phyloP scores from a whole-genome alignment of 2,888 invertebrate genomes.

The Apodemia duryi region DNA sequence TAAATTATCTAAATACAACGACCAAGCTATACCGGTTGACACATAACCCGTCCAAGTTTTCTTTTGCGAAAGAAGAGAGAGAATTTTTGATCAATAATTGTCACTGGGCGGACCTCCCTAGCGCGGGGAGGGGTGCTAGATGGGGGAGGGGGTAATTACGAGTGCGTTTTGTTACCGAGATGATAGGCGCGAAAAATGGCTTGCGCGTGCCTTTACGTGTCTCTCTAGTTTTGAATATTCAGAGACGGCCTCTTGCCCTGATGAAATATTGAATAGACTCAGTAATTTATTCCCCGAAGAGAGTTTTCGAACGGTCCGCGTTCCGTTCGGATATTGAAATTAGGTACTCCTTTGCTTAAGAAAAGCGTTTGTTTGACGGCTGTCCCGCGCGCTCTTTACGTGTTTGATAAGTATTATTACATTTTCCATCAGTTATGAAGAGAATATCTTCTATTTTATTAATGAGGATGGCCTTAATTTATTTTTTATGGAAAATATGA shows the following conservation, averaged over 20 bases:
- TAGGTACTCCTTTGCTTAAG: slow-evolving; percentile 66
- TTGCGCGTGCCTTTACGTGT: slow-evolving; percentile 79
- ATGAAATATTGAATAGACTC: slow-evolving; percentile 78
- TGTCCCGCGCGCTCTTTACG: slow-evolving; percentile 42
- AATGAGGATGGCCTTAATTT: background rate
- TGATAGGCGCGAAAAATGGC: slow-evolving; percentile 80
- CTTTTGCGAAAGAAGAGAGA: slow-evolving; percentile 81
- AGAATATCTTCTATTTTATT: slow-evolving; percentile 14
- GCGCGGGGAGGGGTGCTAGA: slow-evolving; percentile 40
- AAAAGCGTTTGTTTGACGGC: slow-evolving; percentile 71
- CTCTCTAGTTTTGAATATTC: slow-evolving; percentile 79
- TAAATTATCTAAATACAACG: slow-evolving; percentile 69
- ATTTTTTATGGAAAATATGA: background rate
- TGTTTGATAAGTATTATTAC: slow-evolving; percentile 23
- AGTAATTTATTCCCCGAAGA: slow-evolving; percentile 76
- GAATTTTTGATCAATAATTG: slow-evolving; percentile 85
- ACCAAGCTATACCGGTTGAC: slow-evolving; percentile 69
- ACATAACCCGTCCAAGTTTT: slow-evolving; percentile 80
- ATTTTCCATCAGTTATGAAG: slow-evolving; percentile 15
- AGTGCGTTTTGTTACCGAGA: slow-evolving; percentile 80
- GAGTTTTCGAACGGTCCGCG: slow-evolving; percentile 71
- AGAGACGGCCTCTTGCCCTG: slow-evolving; percentile 70
- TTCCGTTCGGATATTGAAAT: slow-evolving; percentile 77
- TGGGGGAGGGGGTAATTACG: slow-evolving; percentile 72
- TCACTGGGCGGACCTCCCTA: slow-evolving; percentile 78